These are phyloP conservation scores for Megaceryle maxima DNA, from an alignment of 2,113 vertebrate species.

Conservation along the genomic window DNA sequence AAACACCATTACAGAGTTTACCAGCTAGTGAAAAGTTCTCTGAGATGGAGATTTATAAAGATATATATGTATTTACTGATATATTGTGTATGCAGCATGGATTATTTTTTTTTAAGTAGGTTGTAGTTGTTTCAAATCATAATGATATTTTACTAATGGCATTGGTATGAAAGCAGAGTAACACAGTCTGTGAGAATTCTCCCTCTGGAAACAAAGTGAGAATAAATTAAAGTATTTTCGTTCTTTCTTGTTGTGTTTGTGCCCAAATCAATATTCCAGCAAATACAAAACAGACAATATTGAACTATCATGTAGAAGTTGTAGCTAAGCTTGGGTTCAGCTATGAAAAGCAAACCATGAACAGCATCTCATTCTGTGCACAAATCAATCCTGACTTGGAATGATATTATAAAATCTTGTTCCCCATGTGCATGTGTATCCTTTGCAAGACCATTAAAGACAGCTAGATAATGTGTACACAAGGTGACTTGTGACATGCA, in stretches of 20 bases:
- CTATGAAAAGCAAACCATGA: neutral
- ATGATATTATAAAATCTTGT: accelerated
- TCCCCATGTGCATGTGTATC: neutral
- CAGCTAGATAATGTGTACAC: neutral
- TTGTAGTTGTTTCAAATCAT: neutral
- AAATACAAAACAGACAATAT: neutral
- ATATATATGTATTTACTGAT: neutral
- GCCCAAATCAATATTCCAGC: neutral
- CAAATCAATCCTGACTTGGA: neutral
- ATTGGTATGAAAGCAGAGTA: neutral
- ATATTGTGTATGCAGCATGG: neutral
- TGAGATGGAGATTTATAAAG: neutral
- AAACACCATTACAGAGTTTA: neutral
- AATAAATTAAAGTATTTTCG: neutral
- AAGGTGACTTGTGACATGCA: neutral
- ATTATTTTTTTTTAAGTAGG: neutral
- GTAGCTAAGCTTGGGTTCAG: neutral
- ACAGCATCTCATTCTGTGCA: accelerated
- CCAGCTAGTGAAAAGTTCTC: neutral
- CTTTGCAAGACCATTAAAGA: neutral
- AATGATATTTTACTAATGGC: neutral
- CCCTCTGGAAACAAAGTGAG: neutral
- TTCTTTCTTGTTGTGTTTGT: neutral
- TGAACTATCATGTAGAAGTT: neutral
- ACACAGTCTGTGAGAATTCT: neutral